Evolutionary conservation across 92 coral and sea anemone genomes (phyloP), one percentile per base, ranked within the genome.

Genomic region (Porites cylindrica): DNA sequence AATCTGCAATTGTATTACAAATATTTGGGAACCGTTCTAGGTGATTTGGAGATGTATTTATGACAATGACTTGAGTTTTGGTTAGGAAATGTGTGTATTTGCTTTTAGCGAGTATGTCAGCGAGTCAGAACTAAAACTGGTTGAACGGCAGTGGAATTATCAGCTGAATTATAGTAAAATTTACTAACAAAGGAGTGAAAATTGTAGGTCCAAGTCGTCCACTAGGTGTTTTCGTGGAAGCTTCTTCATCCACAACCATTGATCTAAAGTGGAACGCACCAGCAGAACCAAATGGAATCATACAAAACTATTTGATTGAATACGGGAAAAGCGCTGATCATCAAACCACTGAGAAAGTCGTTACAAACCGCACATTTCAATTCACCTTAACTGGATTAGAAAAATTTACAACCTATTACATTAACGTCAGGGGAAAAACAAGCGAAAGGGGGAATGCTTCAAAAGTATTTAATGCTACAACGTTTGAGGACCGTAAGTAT

Each of bases 391-490:
- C 67, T 6, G 92, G 92, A 3, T 84, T 94, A 7, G 77, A 72
- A 63, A 90, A 88, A 26, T 88, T 67, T 29, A 92, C 95, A 0
- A 79, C 91, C 12, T 94, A 94, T 59, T 94, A 73, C 54, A 66
- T 94, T 32, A 88, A 71, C 54, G 95, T 94, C 70, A 82, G 91
- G 64, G 97, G 92, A 0, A 75, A 51, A 79, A 94, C 97, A 4
- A 83, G 87, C 12, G 18, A 83, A 78, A 71, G 58, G 62, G 97
- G 97, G 23, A 93, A 94, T 83, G 92, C 92, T 60, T 94, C 97
- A 13, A 14, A 51, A 50, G 59, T 84, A 23, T 78, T 66, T 7
- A 70, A 75, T 50, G 91, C 85, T 21, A 83, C 81, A 53, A 94
- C 97, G 0, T 66, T 68, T 29, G 82, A 93, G 63, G 95, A 92